These are phyloP conservation scores for Drosophila melanosoma DNA, from an alignment of 2,888 invertebrate genomes.

Conservation along the genomic window DNA sequence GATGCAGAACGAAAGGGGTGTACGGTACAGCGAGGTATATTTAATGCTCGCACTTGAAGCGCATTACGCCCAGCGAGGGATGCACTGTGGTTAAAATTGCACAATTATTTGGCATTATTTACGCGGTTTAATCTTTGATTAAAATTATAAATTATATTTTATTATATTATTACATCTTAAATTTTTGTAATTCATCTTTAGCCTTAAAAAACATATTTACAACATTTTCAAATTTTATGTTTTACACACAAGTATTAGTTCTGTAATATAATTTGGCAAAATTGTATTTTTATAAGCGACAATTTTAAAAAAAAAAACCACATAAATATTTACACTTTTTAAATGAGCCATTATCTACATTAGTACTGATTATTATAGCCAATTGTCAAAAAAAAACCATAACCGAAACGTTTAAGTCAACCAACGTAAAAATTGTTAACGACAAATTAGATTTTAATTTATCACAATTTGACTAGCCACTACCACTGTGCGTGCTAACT, in stretches of 20 bases:
- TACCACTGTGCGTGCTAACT: constrained; percentile 35
- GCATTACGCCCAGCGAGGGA: constrained; percentile 38
- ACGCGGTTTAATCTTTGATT: background rate
- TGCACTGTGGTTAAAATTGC: constrained; percentile 44
- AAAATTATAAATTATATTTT: background rate
- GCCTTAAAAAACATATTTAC: background rate
- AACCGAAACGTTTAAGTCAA: background rate
- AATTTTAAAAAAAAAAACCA: background rate
- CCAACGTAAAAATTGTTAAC: background rate
- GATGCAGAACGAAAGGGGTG: background rate
- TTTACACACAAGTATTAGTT: background rate
- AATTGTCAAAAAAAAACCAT: background rate
- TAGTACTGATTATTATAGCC: background rate
- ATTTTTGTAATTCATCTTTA: background rate
- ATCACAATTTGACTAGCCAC: background rate
- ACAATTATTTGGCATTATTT: background rate
- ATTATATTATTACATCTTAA: background rate
- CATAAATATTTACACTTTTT: background rate
- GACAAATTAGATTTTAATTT: background rate
- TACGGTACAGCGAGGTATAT: constrained; percentile 45
- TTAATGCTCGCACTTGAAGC: constrained; percentile 65
- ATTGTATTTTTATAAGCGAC: background rate
- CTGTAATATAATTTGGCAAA: background rate
- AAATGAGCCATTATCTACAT: background rate
- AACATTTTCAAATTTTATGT: background rate